Conservation (phyloP, 2,113 vertebrate genomes). For the Pontoporia blainvillei region DNA sequence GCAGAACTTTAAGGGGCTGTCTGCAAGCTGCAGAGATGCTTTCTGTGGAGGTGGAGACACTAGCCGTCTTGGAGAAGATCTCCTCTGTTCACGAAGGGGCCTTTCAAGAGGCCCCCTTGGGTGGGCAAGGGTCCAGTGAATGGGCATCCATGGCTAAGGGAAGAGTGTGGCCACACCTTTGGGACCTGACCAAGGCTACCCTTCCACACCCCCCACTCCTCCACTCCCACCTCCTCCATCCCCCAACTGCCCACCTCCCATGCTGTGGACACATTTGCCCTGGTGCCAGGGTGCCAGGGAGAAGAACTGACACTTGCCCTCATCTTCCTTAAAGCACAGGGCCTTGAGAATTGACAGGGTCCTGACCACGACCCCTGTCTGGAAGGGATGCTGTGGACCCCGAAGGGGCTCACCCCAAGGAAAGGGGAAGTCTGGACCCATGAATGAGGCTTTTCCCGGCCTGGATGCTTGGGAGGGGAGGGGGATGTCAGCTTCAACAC, state of each 20-base stretch:
- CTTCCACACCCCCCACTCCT: too few relatives aligned
- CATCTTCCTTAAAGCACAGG: not conserved
- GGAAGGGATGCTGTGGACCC: not conserved
- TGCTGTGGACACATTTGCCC: not conserved
- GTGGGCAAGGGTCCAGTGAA: too few relatives aligned
- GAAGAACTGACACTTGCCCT: too few relatives aligned
- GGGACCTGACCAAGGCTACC: not conserved
- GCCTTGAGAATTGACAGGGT: not conserved
- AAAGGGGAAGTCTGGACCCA: not conserved
- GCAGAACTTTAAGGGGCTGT: not conserved
- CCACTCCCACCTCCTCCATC: too few relatives aligned
- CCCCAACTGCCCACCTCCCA: fast-evolving
- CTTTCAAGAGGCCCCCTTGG: not conserved
- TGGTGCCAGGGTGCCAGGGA: not conserved
- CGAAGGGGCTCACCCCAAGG: not conserved
- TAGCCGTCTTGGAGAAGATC: not conserved
- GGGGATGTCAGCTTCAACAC: too few relatives aligned
- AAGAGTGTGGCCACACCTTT: not conserved
- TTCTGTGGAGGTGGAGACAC: not conserved
- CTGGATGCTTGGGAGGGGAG: not conserved
- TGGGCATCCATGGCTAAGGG: not conserved
- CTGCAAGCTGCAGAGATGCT: not conserved
- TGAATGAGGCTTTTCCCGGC: not conserved
- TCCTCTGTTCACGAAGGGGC: not conserved
- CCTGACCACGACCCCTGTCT: not conserved